Base-by-base conservation (phyloP, 2,888 invertebrate species). In the Thalpophila matura region DNA sequence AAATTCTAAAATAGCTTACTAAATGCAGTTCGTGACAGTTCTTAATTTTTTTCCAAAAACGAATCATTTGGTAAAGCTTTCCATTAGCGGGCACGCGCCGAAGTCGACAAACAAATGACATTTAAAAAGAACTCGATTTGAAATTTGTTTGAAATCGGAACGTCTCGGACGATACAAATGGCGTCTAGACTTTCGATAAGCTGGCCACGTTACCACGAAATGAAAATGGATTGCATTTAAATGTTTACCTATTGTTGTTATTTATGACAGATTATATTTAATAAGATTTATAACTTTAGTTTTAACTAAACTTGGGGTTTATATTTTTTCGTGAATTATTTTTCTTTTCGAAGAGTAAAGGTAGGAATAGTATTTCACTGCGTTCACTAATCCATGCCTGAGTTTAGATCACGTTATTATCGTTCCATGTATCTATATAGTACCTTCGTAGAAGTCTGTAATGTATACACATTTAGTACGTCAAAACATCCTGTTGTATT, bases 51-150 rank as follows among this genome's bases (percentile, higher is more conserved):
- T 89, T 84, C 31, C 70, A 84, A 87, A 88, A 89, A 88, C 85
- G 84, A 89, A 87, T 87, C 85, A 84, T 83, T 87, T 82, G 85
- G 85, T 86, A 87, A 88, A 84, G 90, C 93, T 91, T 92, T 93
- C 93, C 93, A 94, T 94, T 93, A 94, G 92, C 82, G 85, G 91
- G 94, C 94, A 94, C 94, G 94, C 90, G 93, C 92, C 91, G 88
- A 84, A 85, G 83, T 90, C 90, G 85, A 90, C 88, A 91, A 91
- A 91, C 89, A 91, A 93, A 92, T 91, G 91, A 91, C 91, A 91
- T 91, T 91, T 92, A 87, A 83, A 90, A 90, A 88, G 87, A 92
- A 91, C 89, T 91, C 89, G 90, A 92, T 90, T 92, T 88, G 84
- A 90, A 84, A 88, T 89, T 88, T 81, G 87, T 89, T 91, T 89